Evolutionary conservation across 2,113 vertebrate genomes (phyloP).

Genomic region (Eleginops maclovinus): DNA sequence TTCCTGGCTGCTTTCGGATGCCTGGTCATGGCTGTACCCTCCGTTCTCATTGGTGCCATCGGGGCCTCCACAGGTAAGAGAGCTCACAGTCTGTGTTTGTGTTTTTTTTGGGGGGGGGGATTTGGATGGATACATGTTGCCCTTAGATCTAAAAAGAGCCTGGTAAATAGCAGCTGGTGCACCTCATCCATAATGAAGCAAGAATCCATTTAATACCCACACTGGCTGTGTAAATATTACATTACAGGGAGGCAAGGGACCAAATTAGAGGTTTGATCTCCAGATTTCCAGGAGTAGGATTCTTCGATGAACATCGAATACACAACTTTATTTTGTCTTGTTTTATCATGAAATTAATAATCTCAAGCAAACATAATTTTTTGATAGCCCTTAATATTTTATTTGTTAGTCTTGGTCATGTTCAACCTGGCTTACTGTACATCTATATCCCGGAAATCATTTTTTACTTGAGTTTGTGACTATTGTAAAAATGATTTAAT

Average conservation of each 20-base stretch:
- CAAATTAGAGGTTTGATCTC: conserved; percentile 80
- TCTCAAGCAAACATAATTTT: not conserved
- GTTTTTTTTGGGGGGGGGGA: conserved; percentile 15
- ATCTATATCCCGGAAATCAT: not conserved
- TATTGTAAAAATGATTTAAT: not conserved
- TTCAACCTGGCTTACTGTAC: not conserved
- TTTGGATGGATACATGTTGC: conserved; percentile 60
- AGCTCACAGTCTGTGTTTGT: conserved; percentile 29
- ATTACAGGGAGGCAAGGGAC: conserved; percentile 80
- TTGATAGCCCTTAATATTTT: too few relatives aligned
- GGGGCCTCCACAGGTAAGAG: conserved; percentile 95
- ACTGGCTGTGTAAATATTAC: conserved; percentile 83
- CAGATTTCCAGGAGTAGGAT: conserved; percentile 71
- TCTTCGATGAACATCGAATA: conserved; percentile 44
- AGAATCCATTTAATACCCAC: conserved; percentile 76
- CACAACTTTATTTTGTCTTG: conserved; percentile 25
- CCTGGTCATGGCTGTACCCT: conserved; percentile 95
- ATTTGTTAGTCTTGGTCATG: not conserved
- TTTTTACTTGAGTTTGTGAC: not conserved
- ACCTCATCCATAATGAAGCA: conserved; percentile 84
- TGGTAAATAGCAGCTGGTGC: conserved; percentile 86
- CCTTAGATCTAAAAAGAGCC: conserved; percentile 77
- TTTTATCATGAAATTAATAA: not conserved
- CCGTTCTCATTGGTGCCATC: conserved; percentile 95
- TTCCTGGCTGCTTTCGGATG: conserved; percentile 97